Conservation (phyloP, 2,797 vertebrate species). For the Pterois miles region DNA sequence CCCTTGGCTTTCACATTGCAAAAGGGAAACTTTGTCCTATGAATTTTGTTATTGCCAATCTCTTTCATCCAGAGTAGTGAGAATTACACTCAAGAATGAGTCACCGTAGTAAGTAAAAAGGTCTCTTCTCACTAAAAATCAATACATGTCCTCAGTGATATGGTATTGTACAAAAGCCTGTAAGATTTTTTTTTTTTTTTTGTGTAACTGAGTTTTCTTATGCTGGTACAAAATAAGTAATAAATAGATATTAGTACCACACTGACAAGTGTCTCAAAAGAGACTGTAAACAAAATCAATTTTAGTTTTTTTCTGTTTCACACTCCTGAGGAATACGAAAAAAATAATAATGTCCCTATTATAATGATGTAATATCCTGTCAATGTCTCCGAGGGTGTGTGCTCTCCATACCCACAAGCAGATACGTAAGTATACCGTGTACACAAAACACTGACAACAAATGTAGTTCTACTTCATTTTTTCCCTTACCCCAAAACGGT, state of each 20-base stretch:
- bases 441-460: too few relatives aligned
- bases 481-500: too few relatives aligned
- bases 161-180: neutral
- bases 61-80: neutral
- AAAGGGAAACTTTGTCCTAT: too few relatives aligned
- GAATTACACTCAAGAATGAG: neutral
- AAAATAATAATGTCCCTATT: too few relatives aligned
- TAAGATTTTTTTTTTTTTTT: neutral
- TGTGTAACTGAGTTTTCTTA: neutral
- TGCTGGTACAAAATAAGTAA: neutral
- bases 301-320: too few relatives aligned
- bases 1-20: neutral
- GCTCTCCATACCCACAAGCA: too few relatives aligned
- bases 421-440: too few relatives aligned
- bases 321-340: neutral
- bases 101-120: neutral
- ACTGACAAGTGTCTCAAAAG: neutral
- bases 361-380: too few relatives aligned
- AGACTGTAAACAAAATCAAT: neutral
- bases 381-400: too few relatives aligned
- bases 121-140: too few relatives aligned
- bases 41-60: neutral
- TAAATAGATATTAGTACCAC: neutral
- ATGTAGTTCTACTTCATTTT: too few relatives aligned
- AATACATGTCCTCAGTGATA: too few relatives aligned